Base-by-base conservation (phyloP, 2,888 invertebrate genomes). In the Carcina quercana region DNA sequence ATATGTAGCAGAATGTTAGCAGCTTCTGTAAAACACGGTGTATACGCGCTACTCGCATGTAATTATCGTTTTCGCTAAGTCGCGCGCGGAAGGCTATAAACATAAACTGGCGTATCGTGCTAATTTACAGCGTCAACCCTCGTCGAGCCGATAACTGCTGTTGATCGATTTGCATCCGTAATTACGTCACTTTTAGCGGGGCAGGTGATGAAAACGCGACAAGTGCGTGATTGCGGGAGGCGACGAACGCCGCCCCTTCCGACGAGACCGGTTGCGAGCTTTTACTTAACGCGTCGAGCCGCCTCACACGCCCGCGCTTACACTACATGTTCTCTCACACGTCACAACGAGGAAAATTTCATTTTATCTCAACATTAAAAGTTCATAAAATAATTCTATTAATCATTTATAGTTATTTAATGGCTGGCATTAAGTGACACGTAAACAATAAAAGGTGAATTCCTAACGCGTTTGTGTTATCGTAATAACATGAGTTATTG, bases 141-240 rank as follows among this genome's bases (percentile, higher is more conserved):
- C 71, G 62, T 62, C 64, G 68, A 58, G 62, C 50, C 66, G 78
- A 75, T 83, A 80, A 79, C 73, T 75, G 72, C 65, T 63, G 63
- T 66, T 72, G 75, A 80, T 78, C 78, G 76, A 83, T 82, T 82
- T 83, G 82, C 83, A 83, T 83, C 72, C 65, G 62, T 82, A 82
- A 83, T 83, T 75, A 75, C 78, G 69, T 80, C 78, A 80, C 76
- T 76, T 79, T 74, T 74, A 74, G 70, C 71, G 56, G 61, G 47
- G 62, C 72, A 78, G 75, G 79, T 79, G 82, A 83, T 80, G 83
- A 80, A 82, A 83, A 75, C 63, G 72, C 78, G 76, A 75, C 79
- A 78, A 78, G 78, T 76, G 66, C 68, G 68, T 69, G 76, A 76
- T 79, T 74, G 71, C 74, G 54, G 59, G 47, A 22, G 47, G 47